Base-by-base conservation (phyloP, 2,113 vertebrate species). In the Cryptoleucopteryx plumbea region DNA sequence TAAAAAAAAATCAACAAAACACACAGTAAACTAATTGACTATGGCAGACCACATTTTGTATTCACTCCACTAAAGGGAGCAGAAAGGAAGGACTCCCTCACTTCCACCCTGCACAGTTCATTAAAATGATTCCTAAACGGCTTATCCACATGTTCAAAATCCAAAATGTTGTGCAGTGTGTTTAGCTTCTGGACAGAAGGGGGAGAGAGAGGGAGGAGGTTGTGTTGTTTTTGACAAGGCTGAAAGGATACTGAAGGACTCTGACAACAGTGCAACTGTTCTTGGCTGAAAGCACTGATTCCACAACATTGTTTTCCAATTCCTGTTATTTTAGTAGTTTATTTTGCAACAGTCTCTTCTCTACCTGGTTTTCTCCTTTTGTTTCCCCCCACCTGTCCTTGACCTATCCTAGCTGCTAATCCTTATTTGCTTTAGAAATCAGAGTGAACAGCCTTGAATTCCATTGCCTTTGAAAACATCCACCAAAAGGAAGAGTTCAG, bases 251-350 rank as follows among this genome's bases (percentile, higher is more conserved):
- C 16, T 0, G 1, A 73, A 73, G 70, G 66, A 79, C 25, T 50
- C 21, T 45, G 25, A 42, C 1, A 16, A 40, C 36, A 53, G 5
- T 3, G 16, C 34, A 45, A 9, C 25, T 13, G 19, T 61, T 59
- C 66, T 80, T 38, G 55, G 47, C 61, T 50, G 38, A 74, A 85
- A 75, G 43, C 16, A 23, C 18, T 4, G 4, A 3, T 42, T 67
- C 55, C 43, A 36, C 29, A 20, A 2, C 1, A 56, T 6, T 0
- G 0, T 36, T 52, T 88, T 48, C 48, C 45, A 55, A 0, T 48
- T 78, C 12, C n/a, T 18, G 7, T 23, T 29, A 82, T 48, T 77
- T 75, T 1, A 3, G 45, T 45, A 66, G n/a, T 40, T 66, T 11
- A 34, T 68, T 80, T 17, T 65, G 20, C 61, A 90, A 42, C 13